These are phyloP conservation scores for Dendroctonus valens DNA, from an alignment of 1,140 invertebrate genomes.

Conservation along the genomic window DNA sequence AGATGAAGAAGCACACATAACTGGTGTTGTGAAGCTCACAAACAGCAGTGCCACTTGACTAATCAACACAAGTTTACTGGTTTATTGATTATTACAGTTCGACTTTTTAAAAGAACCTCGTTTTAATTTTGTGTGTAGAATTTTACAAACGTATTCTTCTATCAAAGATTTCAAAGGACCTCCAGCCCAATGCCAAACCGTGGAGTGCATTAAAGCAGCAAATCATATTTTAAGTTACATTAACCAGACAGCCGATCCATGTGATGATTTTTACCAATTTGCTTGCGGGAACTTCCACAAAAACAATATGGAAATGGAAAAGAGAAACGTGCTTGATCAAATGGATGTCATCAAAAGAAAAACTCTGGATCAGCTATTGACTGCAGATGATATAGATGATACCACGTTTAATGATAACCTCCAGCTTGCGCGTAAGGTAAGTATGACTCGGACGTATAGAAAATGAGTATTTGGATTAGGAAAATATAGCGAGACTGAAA, in stretches of 20 bases:
- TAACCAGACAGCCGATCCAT: constrained; percentile 63
- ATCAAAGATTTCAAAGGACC: too few species aligned
- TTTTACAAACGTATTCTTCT: too few species aligned
- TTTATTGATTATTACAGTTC: too few species aligned
- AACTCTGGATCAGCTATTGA: constrained; percentile 32
- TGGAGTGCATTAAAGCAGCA: constrained; percentile 48
- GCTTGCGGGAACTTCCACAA: constrained; percentile 62
- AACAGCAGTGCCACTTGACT: too few species aligned
- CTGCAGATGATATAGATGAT: constrained; percentile 5
- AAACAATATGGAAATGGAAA: constrained; percentile 14
- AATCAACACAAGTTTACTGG: too few species aligned
- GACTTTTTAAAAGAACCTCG: too few species aligned
- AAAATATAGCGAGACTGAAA: neutral
- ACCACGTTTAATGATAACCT: constrained; percentile 16
- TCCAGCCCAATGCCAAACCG: constrained; percentile 13
- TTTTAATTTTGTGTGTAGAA: too few species aligned
- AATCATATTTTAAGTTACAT: constrained; percentile 57
- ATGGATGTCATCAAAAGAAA: constrained; percentile 19
- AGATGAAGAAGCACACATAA: too few species aligned
- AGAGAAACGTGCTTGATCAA: constrained; percentile 12
- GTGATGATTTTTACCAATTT: constrained; percentile 76
- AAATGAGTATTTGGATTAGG: too few species aligned
- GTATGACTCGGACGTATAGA: neutral
- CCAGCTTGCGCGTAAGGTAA: constrained; percentile 60
- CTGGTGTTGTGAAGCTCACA: too few species aligned